phyloP scores from a whole-genome alignment of 2,888 invertebrate genomes.

The Phalangium opilio region DNA sequence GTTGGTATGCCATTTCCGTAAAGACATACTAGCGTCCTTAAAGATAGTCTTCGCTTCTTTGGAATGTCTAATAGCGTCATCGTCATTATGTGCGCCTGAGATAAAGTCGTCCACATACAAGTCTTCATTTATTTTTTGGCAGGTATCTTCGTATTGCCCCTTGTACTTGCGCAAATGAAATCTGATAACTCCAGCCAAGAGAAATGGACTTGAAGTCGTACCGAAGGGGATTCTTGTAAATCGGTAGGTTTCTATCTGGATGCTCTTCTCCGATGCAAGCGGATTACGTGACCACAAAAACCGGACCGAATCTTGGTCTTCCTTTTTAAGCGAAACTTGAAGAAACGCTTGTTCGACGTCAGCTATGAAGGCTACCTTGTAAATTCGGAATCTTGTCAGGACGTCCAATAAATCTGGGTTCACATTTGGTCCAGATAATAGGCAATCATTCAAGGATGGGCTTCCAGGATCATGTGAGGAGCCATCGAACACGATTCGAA shows the following conservation, averaged over 20 bases:
- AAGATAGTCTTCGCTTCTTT: background rate
- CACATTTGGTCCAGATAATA: constrained; percentile 4
- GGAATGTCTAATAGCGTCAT: background rate
- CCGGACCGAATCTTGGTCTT: constrained; percentile 4
- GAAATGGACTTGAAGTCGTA: constrained; percentile 3
- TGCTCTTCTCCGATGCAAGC: background rate
- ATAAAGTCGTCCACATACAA: constrained; percentile 5
- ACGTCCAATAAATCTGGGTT: constrained; percentile 2
- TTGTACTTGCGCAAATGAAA: constrained; percentile 2
- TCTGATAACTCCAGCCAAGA: constrained; percentile 1
- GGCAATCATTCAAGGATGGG: constrained; percentile 7
- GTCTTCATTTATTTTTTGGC: background rate
- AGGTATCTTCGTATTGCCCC: background rate
- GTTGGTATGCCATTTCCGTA: constrained; percentile 1
- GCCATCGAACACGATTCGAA: constrained; percentile 7
- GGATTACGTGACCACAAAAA: constrained; percentile 5
- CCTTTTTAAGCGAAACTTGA: constrained; percentile 4
- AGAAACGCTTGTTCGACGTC: constrained; percentile 11
- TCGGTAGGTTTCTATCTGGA: background rate
- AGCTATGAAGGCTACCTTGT: constrained; percentile 8
- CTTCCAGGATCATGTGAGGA: constrained; percentile 4
- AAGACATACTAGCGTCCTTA: constrained; percentile 1
- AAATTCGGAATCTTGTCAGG: constrained; percentile 10
- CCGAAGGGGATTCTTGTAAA: background rate
- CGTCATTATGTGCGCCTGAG: background rate